These are phyloP conservation scores for Manis crassicaudata DNA, from an alignment of 2,797 vertebrate species.

Conservation along the genomic window DNA sequence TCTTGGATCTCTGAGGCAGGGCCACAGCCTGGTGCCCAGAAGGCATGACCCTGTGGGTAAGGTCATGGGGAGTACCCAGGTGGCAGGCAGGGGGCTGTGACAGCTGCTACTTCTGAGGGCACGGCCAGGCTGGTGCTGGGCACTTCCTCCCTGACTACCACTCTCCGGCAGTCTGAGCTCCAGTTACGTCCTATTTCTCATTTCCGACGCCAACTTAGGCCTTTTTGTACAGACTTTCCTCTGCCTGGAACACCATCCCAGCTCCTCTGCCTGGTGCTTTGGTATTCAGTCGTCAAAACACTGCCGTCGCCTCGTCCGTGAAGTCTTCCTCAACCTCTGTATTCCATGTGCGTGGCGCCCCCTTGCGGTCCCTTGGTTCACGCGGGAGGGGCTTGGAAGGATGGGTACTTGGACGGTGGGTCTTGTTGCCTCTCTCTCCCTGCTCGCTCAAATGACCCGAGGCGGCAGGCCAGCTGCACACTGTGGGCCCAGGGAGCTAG, in stretches of 20 bases:
- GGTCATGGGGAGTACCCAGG: neutral
- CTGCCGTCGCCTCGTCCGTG: rapidly evolving
- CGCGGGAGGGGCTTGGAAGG: neutral
- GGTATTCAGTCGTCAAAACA: neutral
- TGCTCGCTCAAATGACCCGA: neutral
- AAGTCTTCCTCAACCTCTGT: neutral
- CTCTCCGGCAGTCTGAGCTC: neutral
- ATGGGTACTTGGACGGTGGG: neutral
- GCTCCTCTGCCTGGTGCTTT: neutral
- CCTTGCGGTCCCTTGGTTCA: neutral
- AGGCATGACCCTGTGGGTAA: neutral
- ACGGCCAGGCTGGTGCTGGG: neutral
- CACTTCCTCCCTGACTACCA: neutral
- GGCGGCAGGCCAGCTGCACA: neutral
- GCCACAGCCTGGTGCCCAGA: neutral
- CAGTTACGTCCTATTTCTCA: neutral
- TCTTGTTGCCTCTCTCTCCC: neutral
- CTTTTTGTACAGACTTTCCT: neutral
- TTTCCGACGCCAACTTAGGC: neutral
- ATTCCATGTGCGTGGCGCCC: neutral
- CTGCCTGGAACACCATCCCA: neutral
- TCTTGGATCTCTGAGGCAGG: neutral
- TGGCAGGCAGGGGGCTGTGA: too few relatives aligned
- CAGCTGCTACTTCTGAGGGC: neutral
- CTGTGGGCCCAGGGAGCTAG: neutral